Evolutionary conservation across 23 tunicate species (phyloP).

Genomic region (Styela plicata): DNA sequence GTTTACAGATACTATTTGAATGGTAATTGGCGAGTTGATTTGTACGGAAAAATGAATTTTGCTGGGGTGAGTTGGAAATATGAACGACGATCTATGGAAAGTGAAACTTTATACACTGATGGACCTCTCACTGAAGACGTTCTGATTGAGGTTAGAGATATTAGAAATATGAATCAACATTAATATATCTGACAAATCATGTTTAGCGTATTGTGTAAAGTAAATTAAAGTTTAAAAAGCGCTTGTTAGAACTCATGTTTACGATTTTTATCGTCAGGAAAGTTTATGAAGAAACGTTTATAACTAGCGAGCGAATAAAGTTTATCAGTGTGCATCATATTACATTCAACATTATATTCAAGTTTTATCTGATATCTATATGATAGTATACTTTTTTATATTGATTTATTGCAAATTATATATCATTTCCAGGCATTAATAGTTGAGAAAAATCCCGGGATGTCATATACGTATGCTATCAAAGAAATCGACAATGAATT

Average conservation of each 20-base stretch:
- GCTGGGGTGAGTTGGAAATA: slow-evolving; percentile 71
- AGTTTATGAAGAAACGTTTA: too few species aligned
- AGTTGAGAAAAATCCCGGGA: slow-evolving; percentile 64
- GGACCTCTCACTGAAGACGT: slow-evolving; percentile 68
- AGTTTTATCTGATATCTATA: too few species aligned
- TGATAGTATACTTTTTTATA: too few species aligned
- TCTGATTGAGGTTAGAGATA: slow-evolving; percentile 72
- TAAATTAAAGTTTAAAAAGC: too few species aligned
- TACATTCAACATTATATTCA: too few species aligned
- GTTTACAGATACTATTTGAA: slow-evolving; percentile 64
- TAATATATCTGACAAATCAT: background rate
- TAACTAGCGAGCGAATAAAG: too few species aligned
- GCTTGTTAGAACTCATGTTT: background rate
- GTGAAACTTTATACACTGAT: slow-evolving; percentile 45
- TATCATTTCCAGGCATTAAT: slow-evolving; percentile 61
- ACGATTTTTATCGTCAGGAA: background rate
- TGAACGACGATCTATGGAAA: slow-evolving; percentile 38
- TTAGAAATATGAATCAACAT: background rate
- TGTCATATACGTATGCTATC: slow-evolving; percentile 55
- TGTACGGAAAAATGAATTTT: slow-evolving; percentile 52
- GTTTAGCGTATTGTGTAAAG: too few species aligned
- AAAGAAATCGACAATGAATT: slow-evolving; percentile 12
- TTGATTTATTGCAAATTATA: too few species aligned
- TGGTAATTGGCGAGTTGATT: slow-evolving; percentile 80
- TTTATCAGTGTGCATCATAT: too few species aligned